Evolutionary conservation across 2,888 invertebrate genomes (phyloP).

Genomic region (Allolobophora icterica): DNA sequence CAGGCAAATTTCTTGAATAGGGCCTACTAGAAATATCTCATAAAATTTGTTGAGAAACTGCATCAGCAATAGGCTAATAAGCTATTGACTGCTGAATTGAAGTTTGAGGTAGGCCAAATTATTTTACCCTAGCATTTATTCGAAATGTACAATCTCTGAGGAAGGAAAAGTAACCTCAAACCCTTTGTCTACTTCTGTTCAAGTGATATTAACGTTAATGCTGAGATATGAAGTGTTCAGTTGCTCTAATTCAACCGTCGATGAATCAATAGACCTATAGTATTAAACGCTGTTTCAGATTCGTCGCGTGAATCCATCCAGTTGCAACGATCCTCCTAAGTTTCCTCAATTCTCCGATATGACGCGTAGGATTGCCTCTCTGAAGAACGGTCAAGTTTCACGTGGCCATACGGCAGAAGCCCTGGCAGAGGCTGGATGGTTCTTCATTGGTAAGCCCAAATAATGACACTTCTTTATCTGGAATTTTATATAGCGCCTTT

Average conservation of each 20-base stretch:
- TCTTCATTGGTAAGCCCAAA: background rate
- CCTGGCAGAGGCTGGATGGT: conserved; percentile 6
- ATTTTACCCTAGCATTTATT: background rate
- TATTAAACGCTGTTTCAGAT: background rate
- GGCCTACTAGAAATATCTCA: background rate
- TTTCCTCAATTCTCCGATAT: background rate
- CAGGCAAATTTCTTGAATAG: too few relatives aligned
- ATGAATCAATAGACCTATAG: background rate
- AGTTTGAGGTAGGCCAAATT: too few relatives aligned
- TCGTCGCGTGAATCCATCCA: background rate
- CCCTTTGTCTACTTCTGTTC: background rate
- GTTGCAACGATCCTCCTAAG: background rate
- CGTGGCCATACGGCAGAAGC: background rate
- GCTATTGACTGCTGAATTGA: too few relatives aligned
- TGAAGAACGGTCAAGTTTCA: background rate
- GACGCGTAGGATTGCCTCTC: background rate
- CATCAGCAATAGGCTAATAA: background rate
- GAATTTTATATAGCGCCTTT: background rate
- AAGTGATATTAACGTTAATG: background rate
- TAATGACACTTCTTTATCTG: background rate
- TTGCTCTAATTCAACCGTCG: background rate
- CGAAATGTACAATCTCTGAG: background rate
- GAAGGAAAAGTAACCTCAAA: background rate
- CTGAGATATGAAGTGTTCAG: background rate
- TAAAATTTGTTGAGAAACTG: background rate